Evolutionary conservation across 2,113 vertebrate species (phyloP).

Genomic region (Pedetes capensis): DNA sequence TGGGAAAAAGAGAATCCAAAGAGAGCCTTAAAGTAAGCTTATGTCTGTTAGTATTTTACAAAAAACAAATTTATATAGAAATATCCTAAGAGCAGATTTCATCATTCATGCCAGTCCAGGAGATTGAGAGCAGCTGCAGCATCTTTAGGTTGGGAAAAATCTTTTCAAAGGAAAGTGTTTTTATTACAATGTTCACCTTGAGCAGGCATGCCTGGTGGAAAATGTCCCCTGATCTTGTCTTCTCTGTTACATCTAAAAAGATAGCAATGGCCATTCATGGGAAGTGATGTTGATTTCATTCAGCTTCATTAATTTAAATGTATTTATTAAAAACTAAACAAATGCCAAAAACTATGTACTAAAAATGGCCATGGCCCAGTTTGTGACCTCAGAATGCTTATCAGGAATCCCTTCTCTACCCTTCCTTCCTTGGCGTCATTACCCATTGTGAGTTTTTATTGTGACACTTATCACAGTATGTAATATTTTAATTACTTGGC

Average conservation of each 20-base stretch:
- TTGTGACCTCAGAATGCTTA: neutral
- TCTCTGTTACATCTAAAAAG: neutral
- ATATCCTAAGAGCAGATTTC: neutral
- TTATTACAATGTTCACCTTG: neutral
- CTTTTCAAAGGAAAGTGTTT: neutral
- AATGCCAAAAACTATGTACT: neutral
- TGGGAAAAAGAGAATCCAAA: neutral
- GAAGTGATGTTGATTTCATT: neutral
- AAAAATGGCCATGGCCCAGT: neutral
- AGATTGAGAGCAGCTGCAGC: neutral
- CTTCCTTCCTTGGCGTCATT: neutral
- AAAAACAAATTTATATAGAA: constrained; percentile 1
- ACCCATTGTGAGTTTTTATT: neutral
- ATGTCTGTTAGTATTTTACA: neutral
- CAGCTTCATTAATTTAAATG: neutral
- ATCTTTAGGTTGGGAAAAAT: neutral
- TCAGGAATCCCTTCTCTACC: accelerated
- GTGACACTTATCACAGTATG: neutral
- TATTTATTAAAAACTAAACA: neutral
- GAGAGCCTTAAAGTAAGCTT: neutral
- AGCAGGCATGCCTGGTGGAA: neutral
- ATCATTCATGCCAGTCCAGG: neutral
- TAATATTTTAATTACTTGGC: neutral
- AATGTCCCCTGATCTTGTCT: neutral
- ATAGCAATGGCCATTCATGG: neutral